phyloP scores from a whole-genome alignment of 2,797 vertebrate genomes.

The Tamandua tetradactyla region DNA sequence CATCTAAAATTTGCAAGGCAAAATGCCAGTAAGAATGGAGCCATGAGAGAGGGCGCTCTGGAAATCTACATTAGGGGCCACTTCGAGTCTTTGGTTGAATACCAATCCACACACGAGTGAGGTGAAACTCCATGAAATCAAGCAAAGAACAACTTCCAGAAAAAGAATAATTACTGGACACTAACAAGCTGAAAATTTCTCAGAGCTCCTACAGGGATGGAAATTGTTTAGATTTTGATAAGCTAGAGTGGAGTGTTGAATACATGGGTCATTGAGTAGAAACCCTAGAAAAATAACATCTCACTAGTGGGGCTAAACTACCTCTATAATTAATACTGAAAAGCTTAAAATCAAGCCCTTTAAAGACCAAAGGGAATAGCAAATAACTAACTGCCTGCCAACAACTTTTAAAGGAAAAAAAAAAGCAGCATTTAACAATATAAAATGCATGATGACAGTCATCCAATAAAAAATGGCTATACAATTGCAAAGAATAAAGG shows the following conservation, averaged over 20 bases:
- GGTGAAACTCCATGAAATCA: neutral
- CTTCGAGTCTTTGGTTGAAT: neutral
- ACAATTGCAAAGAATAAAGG: neutral
- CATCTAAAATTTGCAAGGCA: neutral
- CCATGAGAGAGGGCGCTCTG: neutral
- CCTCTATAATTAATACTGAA: neutral
- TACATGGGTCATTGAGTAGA: neutral
- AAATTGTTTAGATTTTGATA: neutral
- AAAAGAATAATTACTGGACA: neutral
- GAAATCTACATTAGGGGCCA: neutral
- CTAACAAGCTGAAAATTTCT: neutral
- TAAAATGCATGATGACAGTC: neutral
- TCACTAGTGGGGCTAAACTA: neutral
- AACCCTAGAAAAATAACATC: neutral
- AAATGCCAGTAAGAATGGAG: neutral
- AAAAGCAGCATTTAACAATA: neutral
- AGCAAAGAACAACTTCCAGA: neutral
- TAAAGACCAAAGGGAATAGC: neutral
- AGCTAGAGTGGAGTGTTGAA: neutral
- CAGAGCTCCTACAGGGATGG: neutral
- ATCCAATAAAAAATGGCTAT: neutral
- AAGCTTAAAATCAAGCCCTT: neutral
- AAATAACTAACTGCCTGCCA: neutral
- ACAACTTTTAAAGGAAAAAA: neutral
- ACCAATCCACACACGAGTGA: neutral